phyloP scores from a whole-genome alignment of 2,113 vertebrate species.

The Burhinus oedicnemus region DNA sequence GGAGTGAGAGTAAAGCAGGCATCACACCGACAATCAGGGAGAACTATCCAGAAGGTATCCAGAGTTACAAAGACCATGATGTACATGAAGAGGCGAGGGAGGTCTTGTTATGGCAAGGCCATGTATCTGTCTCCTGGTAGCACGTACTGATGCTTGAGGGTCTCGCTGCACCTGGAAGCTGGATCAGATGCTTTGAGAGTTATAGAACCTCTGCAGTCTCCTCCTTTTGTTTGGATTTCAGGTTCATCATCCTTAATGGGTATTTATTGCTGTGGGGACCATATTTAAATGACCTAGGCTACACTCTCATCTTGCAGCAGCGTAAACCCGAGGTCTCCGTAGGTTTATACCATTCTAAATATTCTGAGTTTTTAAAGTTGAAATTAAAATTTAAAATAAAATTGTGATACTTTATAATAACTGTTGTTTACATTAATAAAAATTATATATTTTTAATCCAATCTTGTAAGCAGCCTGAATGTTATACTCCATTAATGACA shows the following conservation, averaged over 20 bases:
- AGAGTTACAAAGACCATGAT: not conserved
- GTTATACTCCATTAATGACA: not conserved
- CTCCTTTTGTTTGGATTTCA: not conserved
- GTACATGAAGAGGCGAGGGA: not conserved
- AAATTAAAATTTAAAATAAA: not conserved
- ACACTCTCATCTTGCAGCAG: not conserved
- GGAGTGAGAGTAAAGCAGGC: not conserved
- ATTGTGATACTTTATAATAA: not conserved
- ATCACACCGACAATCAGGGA: rapidly evolving
- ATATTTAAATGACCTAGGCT: not conserved
- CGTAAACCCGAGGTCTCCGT: not conserved
- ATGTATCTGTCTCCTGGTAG: not conserved
- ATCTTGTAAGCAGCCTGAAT: not conserved
- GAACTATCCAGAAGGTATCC: not conserved
- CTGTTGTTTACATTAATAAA: not conserved
- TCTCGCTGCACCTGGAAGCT: not conserved
- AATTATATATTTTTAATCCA: not conserved
- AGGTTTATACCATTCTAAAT: not conserved
- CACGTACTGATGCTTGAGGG: not conserved
- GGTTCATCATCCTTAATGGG: not conserved
- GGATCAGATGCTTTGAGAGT: not conserved
- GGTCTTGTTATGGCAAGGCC: not conserved
- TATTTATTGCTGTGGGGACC: not conserved
- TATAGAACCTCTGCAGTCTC: not conserved
- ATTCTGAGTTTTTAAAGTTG: not conserved